Percentiles rank a stretch among this genome's conserved stretches.
phyloP scores from a whole-genome alignment of 2,888 invertebrate species.

The Phortica okadai region DNA sequence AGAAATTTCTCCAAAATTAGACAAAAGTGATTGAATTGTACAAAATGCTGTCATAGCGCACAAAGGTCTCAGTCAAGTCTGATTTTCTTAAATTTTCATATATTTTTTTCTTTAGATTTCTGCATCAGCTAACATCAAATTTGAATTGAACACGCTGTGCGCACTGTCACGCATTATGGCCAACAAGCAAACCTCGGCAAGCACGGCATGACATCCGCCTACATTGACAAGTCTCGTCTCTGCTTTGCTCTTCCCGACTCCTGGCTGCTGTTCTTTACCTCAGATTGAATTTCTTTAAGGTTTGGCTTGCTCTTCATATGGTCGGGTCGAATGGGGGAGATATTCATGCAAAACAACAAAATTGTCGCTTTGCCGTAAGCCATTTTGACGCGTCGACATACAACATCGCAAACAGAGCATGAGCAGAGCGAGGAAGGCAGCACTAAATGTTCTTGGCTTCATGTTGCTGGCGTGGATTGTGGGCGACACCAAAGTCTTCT shows the following conservation, averaged over 20 bases:
- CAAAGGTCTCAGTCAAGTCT: no score
- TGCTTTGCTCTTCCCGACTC: constrained; percentile 17
- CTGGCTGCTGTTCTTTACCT: constrained; percentile 15
- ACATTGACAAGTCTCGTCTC: background rate
- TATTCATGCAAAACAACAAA: constrained; percentile 33
- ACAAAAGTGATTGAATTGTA: no score
- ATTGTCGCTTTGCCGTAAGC: constrained; percentile 34
- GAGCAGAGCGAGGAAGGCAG: background rate
- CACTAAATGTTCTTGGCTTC: background rate
- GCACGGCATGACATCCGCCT: background rate
- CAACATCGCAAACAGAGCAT: background rate
- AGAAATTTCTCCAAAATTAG: no score
- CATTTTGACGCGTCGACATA: constrained; percentile 25
- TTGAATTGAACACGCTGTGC: constrained; percentile 55
- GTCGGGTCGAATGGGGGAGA: background rate
- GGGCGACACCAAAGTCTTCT: no score
- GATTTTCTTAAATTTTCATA: no score
- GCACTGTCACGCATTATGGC: constrained; percentile 63
- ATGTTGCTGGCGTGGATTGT: no score
- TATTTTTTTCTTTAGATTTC: background rate
- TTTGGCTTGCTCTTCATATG: constrained; percentile 34
- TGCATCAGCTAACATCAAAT: constrained; percentile 64
- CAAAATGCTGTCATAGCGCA: no score
- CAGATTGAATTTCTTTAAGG: constrained; percentile 35
- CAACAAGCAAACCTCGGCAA: constrained; percentile 37